Percentiles rank a stretch among this genome's conserved stretches.
Evolutionary conservation across 2,113 vertebrate species (phyloP).

Genomic region (Petaurus breviceps): DNA sequence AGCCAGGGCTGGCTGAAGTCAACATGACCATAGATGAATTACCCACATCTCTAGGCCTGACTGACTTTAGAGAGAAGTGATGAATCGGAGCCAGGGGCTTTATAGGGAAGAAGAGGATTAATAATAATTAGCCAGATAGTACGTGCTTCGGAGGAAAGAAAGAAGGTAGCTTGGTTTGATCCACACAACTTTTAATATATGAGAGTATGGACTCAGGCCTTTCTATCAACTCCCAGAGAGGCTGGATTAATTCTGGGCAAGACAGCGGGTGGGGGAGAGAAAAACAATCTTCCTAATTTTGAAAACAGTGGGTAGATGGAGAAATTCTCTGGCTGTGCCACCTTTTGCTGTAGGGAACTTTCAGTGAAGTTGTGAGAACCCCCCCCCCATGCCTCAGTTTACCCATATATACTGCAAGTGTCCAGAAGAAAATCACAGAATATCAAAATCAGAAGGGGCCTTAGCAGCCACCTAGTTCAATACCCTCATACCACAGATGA

Average conservation of each 20-base stretch:
- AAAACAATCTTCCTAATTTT: background rate
- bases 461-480: background rate
- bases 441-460: background rate
- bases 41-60: background rate
- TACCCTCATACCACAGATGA: background rate
- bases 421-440: background rate
- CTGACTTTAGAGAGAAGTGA: background rate
- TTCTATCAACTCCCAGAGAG: background rate
- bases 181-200: too few relatives aligned
- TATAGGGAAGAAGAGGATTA: background rate
- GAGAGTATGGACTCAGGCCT: too few relatives aligned
- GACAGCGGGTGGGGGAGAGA: background rate
- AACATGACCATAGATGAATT: background rate
- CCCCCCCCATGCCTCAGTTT: background rate
- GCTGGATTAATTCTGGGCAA: background rate
- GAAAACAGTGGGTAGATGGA: background rate
- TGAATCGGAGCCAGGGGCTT: background rate
- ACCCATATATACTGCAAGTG: background rate
- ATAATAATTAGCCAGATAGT: conserved; percentile 27
- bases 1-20: background rate
- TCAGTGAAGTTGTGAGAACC: background rate
- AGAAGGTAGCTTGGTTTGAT: background rate
- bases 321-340: background rate
- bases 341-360: background rate
- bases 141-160: conserved; percentile 19